Conservation (phyloP, 2,888 invertebrate species). For the Lydus trimaculatus region DNA sequence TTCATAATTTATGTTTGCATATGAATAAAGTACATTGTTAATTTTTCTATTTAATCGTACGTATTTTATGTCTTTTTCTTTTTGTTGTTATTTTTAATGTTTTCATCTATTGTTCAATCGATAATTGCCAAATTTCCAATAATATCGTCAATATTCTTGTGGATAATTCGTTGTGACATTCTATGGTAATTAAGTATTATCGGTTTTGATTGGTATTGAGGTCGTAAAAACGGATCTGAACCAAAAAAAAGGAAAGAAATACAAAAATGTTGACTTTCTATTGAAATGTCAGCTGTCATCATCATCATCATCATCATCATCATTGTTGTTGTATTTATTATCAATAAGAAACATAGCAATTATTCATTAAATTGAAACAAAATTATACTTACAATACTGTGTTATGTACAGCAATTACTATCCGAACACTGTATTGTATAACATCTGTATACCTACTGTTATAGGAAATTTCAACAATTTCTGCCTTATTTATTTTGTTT, state of each 20-base stretch:
- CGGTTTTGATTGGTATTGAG: constrained; percentile 52
- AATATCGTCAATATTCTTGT: not conserved
- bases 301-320: too few relatives aligned
- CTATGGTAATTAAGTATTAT: constrained; percentile 44
- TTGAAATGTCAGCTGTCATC: constrained; percentile 54
- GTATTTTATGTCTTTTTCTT: not conserved
- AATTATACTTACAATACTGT: constrained; percentile 56
- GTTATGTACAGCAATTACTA: constrained; percentile 54
- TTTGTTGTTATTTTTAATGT: not conserved
- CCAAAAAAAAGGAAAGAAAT: too few relatives aligned
- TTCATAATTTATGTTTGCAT: constrained; percentile 15
- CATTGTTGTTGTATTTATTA: constrained; percentile 28
- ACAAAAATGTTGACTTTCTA: constrained; percentile 56
- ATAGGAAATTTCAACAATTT: not conserved
- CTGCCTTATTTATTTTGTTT: not conserved
- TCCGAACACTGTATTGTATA: constrained; percentile 49
- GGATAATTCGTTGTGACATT: constrained; percentile 19
- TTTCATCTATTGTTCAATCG: too few relatives aligned
- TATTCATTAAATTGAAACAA: not conserved
- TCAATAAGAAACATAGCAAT: constrained; percentile 14
- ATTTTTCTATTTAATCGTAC: constrained; percentile 8
- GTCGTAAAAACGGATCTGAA: constrained; percentile 59
- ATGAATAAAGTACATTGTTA: constrained; percentile 10
- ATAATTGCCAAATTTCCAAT: not conserved
- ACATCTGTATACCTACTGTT: constrained; percentile 38